Base-by-base conservation (phyloP, 1,140 invertebrate genomes). In the Aphaenogaster ashmeadi region DNA sequence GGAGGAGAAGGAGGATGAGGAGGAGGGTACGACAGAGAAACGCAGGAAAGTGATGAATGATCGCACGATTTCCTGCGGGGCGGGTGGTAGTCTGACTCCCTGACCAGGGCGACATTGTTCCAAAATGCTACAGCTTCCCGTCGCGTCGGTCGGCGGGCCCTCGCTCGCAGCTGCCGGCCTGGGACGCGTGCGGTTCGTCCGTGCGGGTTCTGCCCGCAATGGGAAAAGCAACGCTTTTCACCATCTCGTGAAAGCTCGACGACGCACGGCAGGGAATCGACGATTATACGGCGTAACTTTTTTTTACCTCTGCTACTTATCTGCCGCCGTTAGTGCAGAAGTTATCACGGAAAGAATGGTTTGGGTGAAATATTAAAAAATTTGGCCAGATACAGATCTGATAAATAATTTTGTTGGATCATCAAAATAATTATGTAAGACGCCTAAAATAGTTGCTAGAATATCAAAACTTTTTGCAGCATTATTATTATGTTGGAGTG, bases 91-190 rank as follows among this genome's bases (percentile, higher is more conserved):
- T 33, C 75, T 83, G 71, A 89, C 80, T 81, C 74, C 79, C 80
- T 69, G 88, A 64, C 72, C 18, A 60, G 52, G 44, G 36, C 75
- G 90, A 91, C 90, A 86, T 90, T 90, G 90, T 88, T 90, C 90
- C 89, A 83, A 88, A 90, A 86, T 58, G 89, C 71, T 54, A 44
- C 86, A 84, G 80, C 86, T 86, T 88, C 75, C 86, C 81, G 64
- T 84, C 60, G 75, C 58, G 66, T 33, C 27, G 72, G 44, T 58
- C 36, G 38, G 2, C 79, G 21, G 85, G 38, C 38, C 38, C 72
- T 54, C 54, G 9, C 36, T 56, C 60, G 78, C 89, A 90, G 89
- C 89, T 90, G 89, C 79, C 86, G 44, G 54, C 11, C 47, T 44
- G 50, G 79, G 67, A 72, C 80, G 80, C 80, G 80, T 83, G 80